phyloP scores from a whole-genome alignment of 1,140 invertebrate species.

The Macrobrachium rosenbergii region DNA sequence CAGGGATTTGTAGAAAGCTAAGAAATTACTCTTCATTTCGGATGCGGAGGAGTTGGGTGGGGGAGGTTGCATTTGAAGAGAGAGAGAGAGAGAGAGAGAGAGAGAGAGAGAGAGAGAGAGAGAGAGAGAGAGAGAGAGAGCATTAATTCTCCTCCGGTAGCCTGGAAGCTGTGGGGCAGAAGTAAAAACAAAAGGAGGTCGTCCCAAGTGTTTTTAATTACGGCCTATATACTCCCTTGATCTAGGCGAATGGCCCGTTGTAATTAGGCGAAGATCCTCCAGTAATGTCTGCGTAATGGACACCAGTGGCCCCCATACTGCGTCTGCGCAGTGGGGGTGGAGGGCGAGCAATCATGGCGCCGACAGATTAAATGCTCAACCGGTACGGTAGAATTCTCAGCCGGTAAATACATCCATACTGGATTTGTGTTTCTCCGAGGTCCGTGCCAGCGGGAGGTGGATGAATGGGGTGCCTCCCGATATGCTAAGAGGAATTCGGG shows the following conservation, averaged over 20 bases:
- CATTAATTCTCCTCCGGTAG: too few relatives aligned
- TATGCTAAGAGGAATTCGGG: too few relatives aligned
- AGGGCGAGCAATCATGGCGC: constrained; percentile 1
- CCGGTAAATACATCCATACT: constrained; percentile 7
- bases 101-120: too few relatives aligned
- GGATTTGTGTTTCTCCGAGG: not conserved
- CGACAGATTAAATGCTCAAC: constrained; percentile 29
- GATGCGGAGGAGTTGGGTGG: too few relatives aligned
- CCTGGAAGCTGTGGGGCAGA: too few relatives aligned
- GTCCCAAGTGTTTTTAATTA: constrained; percentile 3
- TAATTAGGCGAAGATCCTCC: not conserved
- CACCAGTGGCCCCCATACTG: constrained; percentile 6
- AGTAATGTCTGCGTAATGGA: constrained; percentile 18
- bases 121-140: too few relatives aligned
- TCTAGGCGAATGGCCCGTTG: too few relatives aligned
- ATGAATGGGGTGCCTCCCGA: too few relatives aligned
- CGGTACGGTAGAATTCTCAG: constrained; percentile 11
- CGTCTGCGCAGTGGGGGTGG: not conserved
- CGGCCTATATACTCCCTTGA: not conserved
- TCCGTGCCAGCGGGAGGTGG: not conserved
- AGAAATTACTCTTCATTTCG: too few relatives aligned
- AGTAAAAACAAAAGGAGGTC: not conserved
- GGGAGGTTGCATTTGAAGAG: too few relatives aligned
- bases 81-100: too few relatives aligned
- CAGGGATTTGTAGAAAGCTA: too few relatives aligned